Evolutionary conservation across 2,797 vertebrate genomes (phyloP), one percentile per base, ranked within the genome.

Genomic region (Falco concolor): DNA sequence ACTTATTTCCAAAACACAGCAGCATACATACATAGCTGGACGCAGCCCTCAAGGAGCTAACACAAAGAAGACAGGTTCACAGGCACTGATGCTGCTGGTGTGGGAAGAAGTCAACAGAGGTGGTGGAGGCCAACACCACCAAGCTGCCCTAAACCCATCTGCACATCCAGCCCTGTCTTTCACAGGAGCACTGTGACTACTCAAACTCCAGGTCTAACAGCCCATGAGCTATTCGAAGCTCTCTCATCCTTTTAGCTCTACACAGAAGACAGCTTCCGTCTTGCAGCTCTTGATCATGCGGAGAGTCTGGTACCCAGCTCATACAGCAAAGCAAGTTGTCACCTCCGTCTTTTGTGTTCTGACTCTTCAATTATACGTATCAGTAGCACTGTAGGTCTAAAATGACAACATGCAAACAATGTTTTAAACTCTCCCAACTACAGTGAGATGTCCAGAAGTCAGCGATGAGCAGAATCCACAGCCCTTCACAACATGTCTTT

Each of bases 341-440:
- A 28, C n/a, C 64, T 76, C 52, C 3, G 2, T 12, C 65, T 30
- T 44, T 13, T 2, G 1, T 0, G 15, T 22, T 34, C 85, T 20
- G 25, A 42, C 53, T 69, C 92, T 68, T 73, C 74, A 1, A 7
- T 54, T 27, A 2, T 3, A 50, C 0, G 5, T 2, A 23, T n/a
- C 68, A 59, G 82, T 27, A 70, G 68, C 36, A 14, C 15, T 17
- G 44, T 2, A 56, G 73, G 30, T 60, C 42, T 54, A 11, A 21
- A 60, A 28, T 0, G 36, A 20, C 30, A 1, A 24, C 0, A 18
- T 2, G 34, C 42, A 75, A 47, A 42, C 40, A 15, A 22, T 0
- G 9, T 6, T 56, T 59, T 32, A 38, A 67, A 59, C 60, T 83
- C 79, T 70, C 34, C 72, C 72, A 76, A 4, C 8, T 49, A 38